Percentiles rank a stretch among this genome's conserved stretches.
Conservation (phyloP, 2,888 invertebrate genomes). For the Acrobasis suavella region DNA sequence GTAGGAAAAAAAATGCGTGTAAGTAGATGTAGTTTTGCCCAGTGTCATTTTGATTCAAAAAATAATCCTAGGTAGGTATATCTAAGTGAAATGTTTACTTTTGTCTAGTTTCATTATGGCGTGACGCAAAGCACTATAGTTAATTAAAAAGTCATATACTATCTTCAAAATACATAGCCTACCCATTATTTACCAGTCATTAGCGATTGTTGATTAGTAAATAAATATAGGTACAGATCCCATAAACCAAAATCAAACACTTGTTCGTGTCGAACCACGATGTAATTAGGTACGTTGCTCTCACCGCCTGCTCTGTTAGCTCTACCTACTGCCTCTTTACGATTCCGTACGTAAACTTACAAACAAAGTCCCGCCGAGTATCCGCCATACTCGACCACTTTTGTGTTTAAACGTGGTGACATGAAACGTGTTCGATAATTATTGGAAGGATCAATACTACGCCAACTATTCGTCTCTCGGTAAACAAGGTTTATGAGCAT, state of each 20-base stretch:
- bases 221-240: constrained; percentile 45
- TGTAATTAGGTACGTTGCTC: constrained; percentile 46
- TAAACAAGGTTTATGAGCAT: constrained; percentile 73
- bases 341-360: constrained; percentile 74
- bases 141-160: not conserved
- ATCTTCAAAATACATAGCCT: not conserved
- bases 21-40: too few relatives aligned
- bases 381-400: constrained; percentile 70
- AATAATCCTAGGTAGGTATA: too few relatives aligned
- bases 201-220: constrained; percentile 12
- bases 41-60: too few relatives aligned
- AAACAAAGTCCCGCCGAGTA: constrained; percentile 64
- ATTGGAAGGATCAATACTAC: constrained; percentile 81
- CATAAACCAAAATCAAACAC: constrained; percentile 30
- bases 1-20: too few relatives aligned
- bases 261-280: constrained; percentile 39
- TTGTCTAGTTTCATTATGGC: not conserved
- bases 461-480: constrained; percentile 75
- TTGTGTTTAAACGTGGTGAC: constrained; percentile 78
- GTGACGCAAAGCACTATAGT: not conserved
- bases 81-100: too few relatives aligned
- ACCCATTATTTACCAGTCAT: constrained; percentile 8
- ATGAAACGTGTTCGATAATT: constrained; percentile 82
- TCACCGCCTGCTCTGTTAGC: constrained; percentile 69
- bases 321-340: constrained; percentile 77